Evolutionary conservation across 2,113 vertebrate species (phyloP), one percentile per base, ranked within the genome.

Genomic region (Typhlomys cinereus): DNA sequence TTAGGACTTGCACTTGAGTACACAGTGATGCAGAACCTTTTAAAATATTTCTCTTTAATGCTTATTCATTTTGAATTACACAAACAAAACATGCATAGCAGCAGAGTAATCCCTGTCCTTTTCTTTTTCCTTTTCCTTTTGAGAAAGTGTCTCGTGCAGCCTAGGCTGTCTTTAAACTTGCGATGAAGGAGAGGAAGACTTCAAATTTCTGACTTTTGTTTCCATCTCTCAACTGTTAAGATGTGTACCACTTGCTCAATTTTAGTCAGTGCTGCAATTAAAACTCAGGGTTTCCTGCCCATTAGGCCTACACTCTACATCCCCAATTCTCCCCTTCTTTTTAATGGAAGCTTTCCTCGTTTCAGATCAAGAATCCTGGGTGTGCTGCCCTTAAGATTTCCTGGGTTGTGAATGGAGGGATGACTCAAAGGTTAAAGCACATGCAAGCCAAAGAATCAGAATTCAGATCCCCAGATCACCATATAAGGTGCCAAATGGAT

Each of bases 41-140:
- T 86, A 80, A 80, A 97, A 86, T 46, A 92, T 81, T 97, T 94
- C 75, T 46, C 96, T 94, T 95, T 92, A 92, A 79, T 89, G 52
- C 39, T 93, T 78, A 85, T 95, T 94, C 85, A 89, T 95, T 95
- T 81, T 34, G 82, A 94, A 34, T 2, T 86, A 92, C 54, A 88
- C 2, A 88, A 76, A 90, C n/a, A n/a, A 61, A 41, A 95, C 81
- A 54, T 62, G 9, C 29, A 86, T 11, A 88, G n/a, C 57, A 44
- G 2, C 14, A n/a, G n/a, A n/a, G n/a, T n/a, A n/a, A n/a, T n/a
- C n/a, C n/a, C n/a, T n/a, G n/a, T 74, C 15, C 71, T 27, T 27
- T 5, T 29, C 41, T 73, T 79, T 20, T 39, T 27, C 4, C 11
- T 29, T 57, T 79, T 59, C 36, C 44, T 31, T 61, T 44, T 41